A percentile compares a stretch with the other conserved stretches of the same genome.
phyloP scores from a whole-genome alignment of 2,888 invertebrate species.

The Tipula confusa region DNA sequence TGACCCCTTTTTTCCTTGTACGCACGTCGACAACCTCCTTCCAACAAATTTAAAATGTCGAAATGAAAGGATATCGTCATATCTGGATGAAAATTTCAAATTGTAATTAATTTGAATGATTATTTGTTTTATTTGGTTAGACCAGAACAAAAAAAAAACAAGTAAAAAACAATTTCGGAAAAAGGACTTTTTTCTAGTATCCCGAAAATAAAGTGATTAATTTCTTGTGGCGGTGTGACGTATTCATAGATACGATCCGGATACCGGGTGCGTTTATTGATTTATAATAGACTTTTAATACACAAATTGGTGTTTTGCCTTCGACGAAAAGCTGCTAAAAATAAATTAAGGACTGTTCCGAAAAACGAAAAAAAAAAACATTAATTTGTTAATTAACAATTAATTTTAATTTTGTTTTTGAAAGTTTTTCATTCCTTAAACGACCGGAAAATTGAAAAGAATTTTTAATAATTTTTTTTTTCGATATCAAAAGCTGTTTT shows the following conservation, averaged over 20 bases:
- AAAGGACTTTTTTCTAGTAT: neutral
- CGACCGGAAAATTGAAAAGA: conserved; percentile 14
- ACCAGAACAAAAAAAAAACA: neutral
- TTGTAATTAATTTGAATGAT: conserved; percentile 25
- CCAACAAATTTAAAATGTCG: neutral
- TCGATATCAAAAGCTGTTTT: conserved; percentile 13
- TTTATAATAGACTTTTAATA: neutral
- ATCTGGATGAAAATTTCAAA: conserved; percentile 3
- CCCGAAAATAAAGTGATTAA: neutral
- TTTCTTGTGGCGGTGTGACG: neutral
- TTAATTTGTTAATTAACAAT: conserved; percentile 20
- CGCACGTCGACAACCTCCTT: neutral
- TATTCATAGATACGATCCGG: too few species aligned
- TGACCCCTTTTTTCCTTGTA: neutral
- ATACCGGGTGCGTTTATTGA: neutral
- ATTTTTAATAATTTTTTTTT: conserved; percentile 13
- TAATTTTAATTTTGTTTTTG: conserved; percentile 20
- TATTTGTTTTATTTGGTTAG: conserved; percentile 3
- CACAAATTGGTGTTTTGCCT: neutral
- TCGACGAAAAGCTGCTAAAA: neutral
- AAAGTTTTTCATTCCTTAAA: neutral
- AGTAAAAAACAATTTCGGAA: neutral
- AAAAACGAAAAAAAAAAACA: neutral
- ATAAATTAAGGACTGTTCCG: conserved; percentile 5
- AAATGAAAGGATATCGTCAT: conserved; percentile 20